Evolutionary conservation across 64 coral and sea anemone genomes (phyloP), one percentile per base, ranked within the genome.

Genomic region (Porites australiensis): DNA sequence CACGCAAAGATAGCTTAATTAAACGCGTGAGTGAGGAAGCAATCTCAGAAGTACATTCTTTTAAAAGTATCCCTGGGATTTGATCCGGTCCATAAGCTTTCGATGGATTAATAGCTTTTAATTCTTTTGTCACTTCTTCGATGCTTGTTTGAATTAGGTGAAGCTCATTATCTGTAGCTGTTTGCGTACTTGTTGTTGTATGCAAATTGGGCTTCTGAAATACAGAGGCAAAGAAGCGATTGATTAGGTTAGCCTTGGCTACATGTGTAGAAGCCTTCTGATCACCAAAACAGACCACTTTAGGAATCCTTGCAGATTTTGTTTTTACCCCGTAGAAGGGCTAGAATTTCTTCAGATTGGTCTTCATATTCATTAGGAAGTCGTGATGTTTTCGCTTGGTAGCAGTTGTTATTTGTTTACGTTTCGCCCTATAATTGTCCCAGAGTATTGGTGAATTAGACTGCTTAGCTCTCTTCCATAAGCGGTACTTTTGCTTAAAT

Each of bases 161-260:
- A 55, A 55, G 53, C 53, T 55, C 53, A 55, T 55, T 92, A 85
- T 57, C 78, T 50, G 52, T 49, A 2, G 79, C 78, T 76, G 70
- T 92, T 19, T 47, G 27, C 66, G 69, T 92, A 50, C 27, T 92
- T 92, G 90, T 76, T 92, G 78, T 65, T 50, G 70, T 92, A 93
- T 87, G 90, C 71, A 86, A 67, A 87, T 93, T 27, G 14, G 70
- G 46, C 71, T 93, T 93, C 82, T 87, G 73, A 53, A 93, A 93
- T 51, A 87, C 90, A 76, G 79, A 92, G 60, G 82, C 82, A 93
- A 87, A 93, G 16, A 87, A 93, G 44, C 13, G 53, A 55, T 55
- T 55, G 53, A 55, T 1, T 55, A 55, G 53, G 53, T 55, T 55
- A 55, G 53, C 53, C 53, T 55, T 55, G 53, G 67, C 5, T 5